Percentiles rank a stretch among this genome's conserved stretches.
Conservation (phyloP, 2,797 vertebrate species). For the Bucorvus abyssinicus region DNA sequence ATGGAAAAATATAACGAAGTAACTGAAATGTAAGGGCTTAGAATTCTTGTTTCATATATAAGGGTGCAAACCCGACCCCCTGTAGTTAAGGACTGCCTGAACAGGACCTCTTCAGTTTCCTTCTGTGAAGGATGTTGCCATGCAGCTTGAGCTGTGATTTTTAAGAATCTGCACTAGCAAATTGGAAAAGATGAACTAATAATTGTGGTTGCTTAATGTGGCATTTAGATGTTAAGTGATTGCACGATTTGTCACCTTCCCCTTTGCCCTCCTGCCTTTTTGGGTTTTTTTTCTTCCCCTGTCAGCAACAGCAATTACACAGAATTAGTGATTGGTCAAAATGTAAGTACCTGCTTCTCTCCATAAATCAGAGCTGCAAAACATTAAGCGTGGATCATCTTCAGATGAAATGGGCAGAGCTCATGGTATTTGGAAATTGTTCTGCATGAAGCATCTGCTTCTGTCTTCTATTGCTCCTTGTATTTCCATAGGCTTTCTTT, state of each 20-base stretch:
- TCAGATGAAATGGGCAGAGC: not conserved
- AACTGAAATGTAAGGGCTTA: not conserved
- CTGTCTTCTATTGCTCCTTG: accelerated
- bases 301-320: not conserved
- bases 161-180: not conserved
- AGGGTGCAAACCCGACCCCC: not conserved
- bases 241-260: not conserved
- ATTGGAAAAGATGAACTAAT: not conserved
- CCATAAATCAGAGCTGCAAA: not conserved
- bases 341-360: not conserved
- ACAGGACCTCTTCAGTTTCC: not conserved
- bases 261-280: not conserved
- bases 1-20: not conserved
- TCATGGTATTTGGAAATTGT: not conserved
- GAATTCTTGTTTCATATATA: not conserved
- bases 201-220: not conserved
- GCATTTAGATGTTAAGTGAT: not conserved
- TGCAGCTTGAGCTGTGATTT: not conserved
- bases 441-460: not conserved
- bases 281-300: too few relatives aligned
- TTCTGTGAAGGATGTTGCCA: not conserved
- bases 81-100: not conserved
- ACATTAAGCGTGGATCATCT: accelerated
- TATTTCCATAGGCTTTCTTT: not conserved
- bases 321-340: not conserved